phyloP scores from a whole-genome alignment of 2,888 invertebrate species.

The Phortica okadai region DNA sequence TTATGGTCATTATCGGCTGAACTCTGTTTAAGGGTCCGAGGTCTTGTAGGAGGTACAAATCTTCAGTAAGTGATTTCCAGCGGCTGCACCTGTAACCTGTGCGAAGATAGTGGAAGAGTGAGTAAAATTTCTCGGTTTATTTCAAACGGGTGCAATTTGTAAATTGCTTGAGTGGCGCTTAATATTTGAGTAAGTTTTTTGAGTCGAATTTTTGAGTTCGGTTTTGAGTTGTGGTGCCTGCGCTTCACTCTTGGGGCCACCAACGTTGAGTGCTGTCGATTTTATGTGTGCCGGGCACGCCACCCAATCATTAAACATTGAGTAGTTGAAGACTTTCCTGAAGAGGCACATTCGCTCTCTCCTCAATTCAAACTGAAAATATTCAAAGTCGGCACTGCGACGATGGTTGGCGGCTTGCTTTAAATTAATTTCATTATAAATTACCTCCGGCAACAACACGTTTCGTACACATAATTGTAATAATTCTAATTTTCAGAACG shows the following conservation, averaged over 20 bases:
- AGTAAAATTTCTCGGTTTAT: not conserved
- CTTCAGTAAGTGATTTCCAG: too few relatives aligned
- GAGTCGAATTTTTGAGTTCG: not conserved
- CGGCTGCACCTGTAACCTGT: too few relatives aligned
- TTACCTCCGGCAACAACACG: not conserved
- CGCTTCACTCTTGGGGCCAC: not conserved
- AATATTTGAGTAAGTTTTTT: not conserved
- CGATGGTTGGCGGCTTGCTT: not conserved
- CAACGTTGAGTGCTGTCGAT: not conserved
- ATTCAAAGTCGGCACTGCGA: not conserved
- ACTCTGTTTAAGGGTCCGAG: too few relatives aligned
- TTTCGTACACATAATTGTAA: conserved; percentile 19
- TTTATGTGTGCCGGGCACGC: not conserved
- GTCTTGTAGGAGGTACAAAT: too few relatives aligned
- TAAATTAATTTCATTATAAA: conserved; percentile 23
- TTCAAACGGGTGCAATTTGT: not conserved
- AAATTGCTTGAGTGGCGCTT: not conserved
- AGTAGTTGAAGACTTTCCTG: too few relatives aligned
- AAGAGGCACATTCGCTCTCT: too few relatives aligned
- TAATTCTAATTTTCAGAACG: conserved; percentile 21
- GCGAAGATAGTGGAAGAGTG: too few relatives aligned
- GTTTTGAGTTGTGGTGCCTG: not conserved
- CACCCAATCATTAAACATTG: not conserved
- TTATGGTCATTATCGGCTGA: too few relatives aligned
- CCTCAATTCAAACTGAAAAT: too few relatives aligned